Evolutionary conservation across 2,113 vertebrate genomes (phyloP).

Genomic region (Thunnus thynnus): DNA sequence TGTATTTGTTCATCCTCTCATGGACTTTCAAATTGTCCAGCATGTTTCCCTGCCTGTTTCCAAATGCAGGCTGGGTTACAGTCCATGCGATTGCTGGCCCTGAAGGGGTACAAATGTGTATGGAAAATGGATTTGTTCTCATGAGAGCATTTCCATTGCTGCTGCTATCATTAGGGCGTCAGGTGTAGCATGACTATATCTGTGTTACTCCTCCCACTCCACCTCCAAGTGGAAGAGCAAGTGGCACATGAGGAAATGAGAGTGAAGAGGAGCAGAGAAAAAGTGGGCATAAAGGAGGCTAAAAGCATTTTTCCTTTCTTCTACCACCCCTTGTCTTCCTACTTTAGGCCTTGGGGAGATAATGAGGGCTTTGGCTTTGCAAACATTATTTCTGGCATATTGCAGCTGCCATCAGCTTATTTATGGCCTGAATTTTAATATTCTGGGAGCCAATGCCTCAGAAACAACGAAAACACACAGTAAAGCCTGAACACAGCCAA

Average conservation of each 20-base stretch:
- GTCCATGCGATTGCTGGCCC: neutral
- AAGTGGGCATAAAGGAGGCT: conserved; percentile 62
- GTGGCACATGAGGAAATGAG: conserved; percentile 50
- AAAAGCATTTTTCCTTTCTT: conserved; percentile 74
- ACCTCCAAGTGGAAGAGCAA: conserved; percentile 24
- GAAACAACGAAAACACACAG: conserved; percentile 67
- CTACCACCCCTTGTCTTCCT: conserved; percentile 58
- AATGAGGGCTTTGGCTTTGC: conserved; percentile 81
- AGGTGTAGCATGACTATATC: conserved; percentile 26
- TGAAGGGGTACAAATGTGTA: neutral
- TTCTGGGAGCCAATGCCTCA: conserved; percentile 81
- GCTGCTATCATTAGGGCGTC: conserved; percentile 1
- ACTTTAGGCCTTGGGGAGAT: conserved; percentile 74
- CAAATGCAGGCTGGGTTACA: no score
- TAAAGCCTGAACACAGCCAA: conserved; percentile 62
- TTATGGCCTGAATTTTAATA: conserved; percentile 84
- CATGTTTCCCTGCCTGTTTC: no score
- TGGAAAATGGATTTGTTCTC: conserved; percentile 9
- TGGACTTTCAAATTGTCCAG: no score
- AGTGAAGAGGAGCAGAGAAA: conserved; percentile 62
- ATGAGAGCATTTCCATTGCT: conserved; percentile 39
- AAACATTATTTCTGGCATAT: conserved; percentile 88
- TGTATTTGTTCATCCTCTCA: no score
- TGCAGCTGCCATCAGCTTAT: conserved; percentile 82
- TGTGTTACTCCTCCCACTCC: conserved; percentile 22